Evolutionary conservation across 1,140 invertebrate genomes (phyloP), one percentile per base, ranked within the genome.

Genomic region (Ostrea edulis): DNA sequence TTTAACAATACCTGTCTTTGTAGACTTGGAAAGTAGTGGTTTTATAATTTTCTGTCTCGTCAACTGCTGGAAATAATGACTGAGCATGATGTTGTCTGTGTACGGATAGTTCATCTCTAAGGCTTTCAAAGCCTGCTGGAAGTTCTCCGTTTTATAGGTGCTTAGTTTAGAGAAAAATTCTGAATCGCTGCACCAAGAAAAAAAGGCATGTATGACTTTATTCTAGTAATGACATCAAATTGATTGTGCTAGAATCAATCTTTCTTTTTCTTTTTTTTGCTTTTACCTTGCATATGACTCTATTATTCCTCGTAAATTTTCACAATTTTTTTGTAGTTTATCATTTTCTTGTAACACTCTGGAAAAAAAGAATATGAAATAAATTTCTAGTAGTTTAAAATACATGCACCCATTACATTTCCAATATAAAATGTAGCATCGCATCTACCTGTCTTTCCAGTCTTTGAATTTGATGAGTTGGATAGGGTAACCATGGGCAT

Each of bases 401-500:
- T 20, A 14, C 0, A 58, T 17, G 55, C 5, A 5, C 35, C 35
- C 55, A 58, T 58, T 17, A 44, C 35, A 44, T 44, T 44, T 5
- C 35, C 35, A 44, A 44, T 44, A 44, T 2, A n/a, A 88, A 53
- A 51, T 77, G 20, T 77, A 29, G 25, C 12, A 14, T 14, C 71
- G 29, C 68, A 8, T 84, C 87, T 90, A 93, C 93, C 90, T 92
- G 29, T 89, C 89, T 88, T 89, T 92, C 94, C 94, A 95, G 71
- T 93, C 92, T 4, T 93, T 83, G 88, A 93, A 95, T 20, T 87
- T 89, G 3, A 93, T 84, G 82, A 94, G 90, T 65, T 93, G 65
- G 14, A 94, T 53, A 53, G 90, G 90, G 90, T 92, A 94, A 14
- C 94, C 94, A 91, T 94, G 92, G 17, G 91, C 92, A 85, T 92